Evolutionary conservation across 2,888 invertebrate species (phyloP), one percentile per base, ranked within the genome.

Genomic region (Tuta absoluta): DNA sequence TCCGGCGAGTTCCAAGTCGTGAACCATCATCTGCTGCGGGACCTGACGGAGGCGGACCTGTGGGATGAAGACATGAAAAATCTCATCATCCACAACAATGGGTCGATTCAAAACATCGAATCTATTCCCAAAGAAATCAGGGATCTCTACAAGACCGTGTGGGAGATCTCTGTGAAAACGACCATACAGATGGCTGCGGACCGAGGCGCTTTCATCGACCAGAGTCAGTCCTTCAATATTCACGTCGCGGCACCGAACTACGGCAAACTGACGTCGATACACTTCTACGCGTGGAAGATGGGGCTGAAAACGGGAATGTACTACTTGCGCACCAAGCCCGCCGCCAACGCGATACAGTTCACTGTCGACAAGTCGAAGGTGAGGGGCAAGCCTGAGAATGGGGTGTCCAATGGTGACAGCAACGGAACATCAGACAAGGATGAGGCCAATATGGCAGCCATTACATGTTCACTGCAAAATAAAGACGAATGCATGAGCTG

Each of bases 281-380:
- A 99, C 88, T 99, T 99, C 86, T 97, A 97, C 84, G 97, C 97
- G 0, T 99, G 99, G 99, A 96, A 97, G 89, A 93, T 95, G 87
- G 99, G 99, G 2, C 91, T 99, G 65, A 99, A 99, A 91, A 99
- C 99, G 0, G 99, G 99, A 62, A 99, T 99, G 99, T 99, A 99
- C 86, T 99, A 99, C 84, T 91, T 99, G 70, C 94, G 99, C 61
- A 99, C 98, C 0, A 98, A 98, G 82, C 98, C 99, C 7, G 99
- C 99, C 0, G 98, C 96, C 1, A 96, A 97, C 84, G 98, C 99
- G 5, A 98, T 99, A 73, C 98, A 99, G 82, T 99, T 99, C 85
- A 99, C 99, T 0, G 98, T 99, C 0, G 98, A 99, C 85, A 99
- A 99, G 82, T 78, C 84, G 0, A 90, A 89, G 75, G 83, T 82